Evolutionary conservation across 2,797 vertebrate species (phyloP).

Genomic region (Melanotaenia parkinsoni): DNA sequence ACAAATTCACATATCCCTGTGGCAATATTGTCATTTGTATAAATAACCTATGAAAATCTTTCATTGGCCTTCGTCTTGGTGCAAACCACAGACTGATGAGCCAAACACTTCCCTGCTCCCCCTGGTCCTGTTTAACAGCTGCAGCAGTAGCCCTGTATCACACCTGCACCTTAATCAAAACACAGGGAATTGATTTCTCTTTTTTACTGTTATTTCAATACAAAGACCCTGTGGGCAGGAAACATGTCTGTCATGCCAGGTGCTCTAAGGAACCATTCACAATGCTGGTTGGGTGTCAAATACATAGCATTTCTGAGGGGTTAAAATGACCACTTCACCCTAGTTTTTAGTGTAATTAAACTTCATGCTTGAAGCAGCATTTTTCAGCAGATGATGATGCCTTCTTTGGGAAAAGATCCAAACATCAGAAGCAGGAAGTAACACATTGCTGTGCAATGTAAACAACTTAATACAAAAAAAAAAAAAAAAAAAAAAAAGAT

Average conservation of each 20-base stretch:
- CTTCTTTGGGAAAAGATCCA: slow-evolving; percentile 34
- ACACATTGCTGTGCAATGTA: slow-evolving; percentile 44
- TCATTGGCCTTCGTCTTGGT: slow-evolving; percentile 16
- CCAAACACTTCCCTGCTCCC: slow-evolving; percentile 21
- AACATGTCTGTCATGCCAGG: slow-evolving; percentile 46
- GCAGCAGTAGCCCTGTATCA: slow-evolving; percentile 42
- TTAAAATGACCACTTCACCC: slow-evolving; percentile 55
- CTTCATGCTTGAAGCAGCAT: slow-evolving; percentile 42
- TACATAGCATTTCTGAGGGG: slow-evolving; percentile 41
- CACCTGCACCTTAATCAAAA: slow-evolving; percentile 62
- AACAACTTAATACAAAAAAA: slow-evolving; percentile 37
- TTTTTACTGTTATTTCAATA: slow-evolving; percentile 46
- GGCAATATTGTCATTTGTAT: slow-evolving; percentile 64
- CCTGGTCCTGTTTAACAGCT: slow-evolving; percentile 28
- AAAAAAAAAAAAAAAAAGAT: slow-evolving; percentile 54
- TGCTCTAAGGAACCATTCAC: slow-evolving; percentile 50
- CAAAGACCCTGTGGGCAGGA: slow-evolving; percentile 51
- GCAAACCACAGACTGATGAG: slow-evolving; percentile 18
- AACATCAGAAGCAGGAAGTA: slow-evolving; percentile 23
- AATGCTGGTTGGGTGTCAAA: slow-evolving; percentile 49
- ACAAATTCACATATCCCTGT: slow-evolving; percentile 39
- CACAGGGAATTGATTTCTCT: slow-evolving; percentile 55
- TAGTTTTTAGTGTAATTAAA: slow-evolving; percentile 62
- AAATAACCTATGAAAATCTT: slow-evolving; percentile 65
- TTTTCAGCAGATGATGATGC: slow-evolving; percentile 43